Conservation (phyloP, 1,140 invertebrate species). For the Zaprionus camerounensis region DNA sequence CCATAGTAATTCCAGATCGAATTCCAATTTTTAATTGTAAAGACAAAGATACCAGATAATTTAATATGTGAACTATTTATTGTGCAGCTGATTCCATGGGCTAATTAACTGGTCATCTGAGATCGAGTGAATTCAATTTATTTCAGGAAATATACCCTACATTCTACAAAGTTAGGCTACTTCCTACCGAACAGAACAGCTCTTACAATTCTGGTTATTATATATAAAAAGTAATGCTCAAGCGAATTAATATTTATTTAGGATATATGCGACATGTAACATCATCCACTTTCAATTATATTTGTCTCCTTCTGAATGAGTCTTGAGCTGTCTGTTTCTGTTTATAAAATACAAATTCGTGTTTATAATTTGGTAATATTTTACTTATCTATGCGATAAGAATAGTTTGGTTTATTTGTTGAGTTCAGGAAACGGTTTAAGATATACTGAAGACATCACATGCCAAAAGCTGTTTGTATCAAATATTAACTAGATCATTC, state of each 20-base stretch:
- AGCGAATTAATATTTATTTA: background rate
- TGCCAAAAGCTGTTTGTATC: slow-evolving; percentile 28
- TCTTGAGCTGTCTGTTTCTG: background rate
- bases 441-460: slow-evolving; percentile 25
- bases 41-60: slow-evolving; percentile 58
- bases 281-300: background rate
- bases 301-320: background rate
- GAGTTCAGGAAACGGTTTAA: slow-evolving; percentile 11
- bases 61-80: slow-evolving; percentile 63
- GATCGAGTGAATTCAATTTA: background rate
- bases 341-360: background rate
- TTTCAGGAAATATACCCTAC: background rate
- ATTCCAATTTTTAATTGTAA: slow-evolving; percentile 64
- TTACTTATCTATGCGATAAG: background rate
- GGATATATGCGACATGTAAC: background rate
- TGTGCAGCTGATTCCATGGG: slow-evolving; percentile 23
- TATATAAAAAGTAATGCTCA: background rate
- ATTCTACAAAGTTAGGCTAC: background rate
- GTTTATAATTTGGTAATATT: slow-evolving; percentile 10
- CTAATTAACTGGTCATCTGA: slow-evolving; percentile 5
- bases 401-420: slow-evolving; percentile 22
- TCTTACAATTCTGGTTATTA: background rate
- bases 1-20: slow-evolving; percentile 86
- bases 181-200: background rate
- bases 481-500: slow-evolving; percentile 13